A percentile compares a stretch with the other conserved stretches of the same genome.
These are phyloP conservation scores for Agelas oroides DNA, from an alignment of 37 sponge, comb jelly and placozoan genomes.

Conservation along the genomic window DNA sequence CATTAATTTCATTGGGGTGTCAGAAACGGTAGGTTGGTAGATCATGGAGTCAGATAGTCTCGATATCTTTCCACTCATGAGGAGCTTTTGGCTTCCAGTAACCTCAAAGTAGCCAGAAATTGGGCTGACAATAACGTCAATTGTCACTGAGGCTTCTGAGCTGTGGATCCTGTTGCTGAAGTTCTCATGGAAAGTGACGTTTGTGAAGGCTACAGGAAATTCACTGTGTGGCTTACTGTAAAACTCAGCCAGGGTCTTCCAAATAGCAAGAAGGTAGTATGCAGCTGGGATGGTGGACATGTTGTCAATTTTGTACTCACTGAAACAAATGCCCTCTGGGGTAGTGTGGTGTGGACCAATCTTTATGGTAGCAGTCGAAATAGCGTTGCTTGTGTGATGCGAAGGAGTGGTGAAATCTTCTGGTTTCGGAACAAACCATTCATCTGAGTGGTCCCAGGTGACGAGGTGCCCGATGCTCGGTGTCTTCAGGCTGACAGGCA, in stretches of 20 bases:
- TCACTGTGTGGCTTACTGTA: not conserved
- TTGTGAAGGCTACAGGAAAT: not conserved
- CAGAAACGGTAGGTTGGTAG: no score
- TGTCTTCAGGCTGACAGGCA: not conserved
- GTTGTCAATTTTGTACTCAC: not conserved
- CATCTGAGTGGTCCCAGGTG: not conserved
- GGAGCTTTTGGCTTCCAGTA: not conserved
- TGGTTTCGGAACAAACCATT: conserved; percentile 1
- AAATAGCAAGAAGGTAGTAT: not conserved
- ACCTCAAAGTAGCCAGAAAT: not conserved
- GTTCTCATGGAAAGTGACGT: not conserved
- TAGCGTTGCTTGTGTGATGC: not conserved
- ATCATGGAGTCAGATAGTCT: no score
- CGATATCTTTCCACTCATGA: no score
- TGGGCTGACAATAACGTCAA: not conserved
- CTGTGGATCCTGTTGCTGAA: no score
- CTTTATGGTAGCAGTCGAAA: not conserved
- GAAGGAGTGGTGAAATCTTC: not conserved
- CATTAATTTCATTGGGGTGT: no score
- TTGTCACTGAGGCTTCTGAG: no score
- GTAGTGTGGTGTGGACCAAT: not conserved
- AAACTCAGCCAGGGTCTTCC: not conserved
- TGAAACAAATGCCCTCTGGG: not conserved
- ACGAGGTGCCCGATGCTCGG: conserved; percentile 10
- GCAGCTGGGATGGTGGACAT: not conserved